Evolutionary conservation across 2,888 invertebrate genomes (phyloP).

Genomic region (Erynnis tages): DNA sequence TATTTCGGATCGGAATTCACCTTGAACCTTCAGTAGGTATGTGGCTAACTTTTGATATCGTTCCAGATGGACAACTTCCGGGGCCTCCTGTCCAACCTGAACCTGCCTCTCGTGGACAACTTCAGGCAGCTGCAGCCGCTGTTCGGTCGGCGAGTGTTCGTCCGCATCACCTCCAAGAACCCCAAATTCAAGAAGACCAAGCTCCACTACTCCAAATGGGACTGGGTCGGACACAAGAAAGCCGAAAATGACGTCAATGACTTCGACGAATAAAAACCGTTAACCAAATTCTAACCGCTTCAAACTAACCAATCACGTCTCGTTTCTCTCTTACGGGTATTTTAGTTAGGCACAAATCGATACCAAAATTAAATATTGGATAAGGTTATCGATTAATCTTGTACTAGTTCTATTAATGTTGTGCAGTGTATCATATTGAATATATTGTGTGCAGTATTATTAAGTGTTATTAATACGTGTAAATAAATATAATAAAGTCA

Average conservation of each 20-base stretch:
- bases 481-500: conserved; percentile 43
- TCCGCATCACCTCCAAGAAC: conserved; percentile 81
- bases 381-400: conserved; percentile 40
- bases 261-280: conserved; percentile 57
- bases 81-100: conserved; percentile 83
- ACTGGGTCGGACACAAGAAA: conserved; percentile 82
- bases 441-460: conserved; percentile 48
- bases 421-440: conserved; percentile 52
- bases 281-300: conserved; percentile 16
- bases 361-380: conserved; percentile 54
- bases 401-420: conserved; percentile 42
- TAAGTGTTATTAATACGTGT: conserved; percentile 53
- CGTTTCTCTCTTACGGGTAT: conserved; percentile 50
- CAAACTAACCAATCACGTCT: conserved; percentile 36
- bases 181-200: conserved; percentile 81
- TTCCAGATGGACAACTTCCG: conserved; percentile 84
- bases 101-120: conserved; percentile 85
- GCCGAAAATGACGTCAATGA: conserved; percentile 72
- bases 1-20: too few species aligned
- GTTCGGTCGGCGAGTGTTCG: conserved; percentile 85
- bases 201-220: conserved; percentile 83
- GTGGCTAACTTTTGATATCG: conserved; percentile 1
- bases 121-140: conserved; percentile 85
- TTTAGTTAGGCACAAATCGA: conserved; percentile 39
- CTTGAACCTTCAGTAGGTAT: background rate